A percentile compares a stretch with the other conserved stretches of the same genome.
These are phyloP conservation scores for Spatulosminthurus flaviceps DNA, from an alignment of 2,888 invertebrate genomes.

Conservation along the genomic window DNA sequence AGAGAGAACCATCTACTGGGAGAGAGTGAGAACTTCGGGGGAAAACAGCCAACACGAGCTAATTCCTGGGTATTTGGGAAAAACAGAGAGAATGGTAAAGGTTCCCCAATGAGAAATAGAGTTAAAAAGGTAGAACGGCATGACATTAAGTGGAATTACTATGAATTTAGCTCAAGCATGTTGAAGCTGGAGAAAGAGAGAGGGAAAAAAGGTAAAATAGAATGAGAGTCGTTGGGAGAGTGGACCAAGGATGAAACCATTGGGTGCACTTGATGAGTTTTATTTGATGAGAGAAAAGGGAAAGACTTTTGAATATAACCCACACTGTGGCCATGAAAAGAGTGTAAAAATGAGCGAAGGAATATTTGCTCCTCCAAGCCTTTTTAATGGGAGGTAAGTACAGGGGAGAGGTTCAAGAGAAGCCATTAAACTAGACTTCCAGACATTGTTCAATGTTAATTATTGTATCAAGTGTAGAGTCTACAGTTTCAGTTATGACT, in stretches of 20 bases:
- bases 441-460: conserved; percentile 22
- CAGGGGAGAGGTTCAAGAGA: not conserved
- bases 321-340: conserved; percentile 9
- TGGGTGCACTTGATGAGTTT: conserved; percentile 18
- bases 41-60: not conserved
- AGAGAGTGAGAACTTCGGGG: not conserved
- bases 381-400: conserved; percentile 1
- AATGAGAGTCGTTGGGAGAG: not conserved
- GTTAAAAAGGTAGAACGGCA: conserved; percentile 6
- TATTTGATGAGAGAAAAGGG: conserved; percentile 14
- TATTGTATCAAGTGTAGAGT: conserved; percentile 18
- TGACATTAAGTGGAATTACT: conserved; percentile 3
- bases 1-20: too few relatives aligned
- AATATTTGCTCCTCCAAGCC: conserved; percentile 7
- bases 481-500: not conserved
- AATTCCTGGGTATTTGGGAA: not conserved
- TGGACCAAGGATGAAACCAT: conserved; percentile 2
- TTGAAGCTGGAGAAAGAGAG: not conserved
- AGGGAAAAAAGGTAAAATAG: not conserved
- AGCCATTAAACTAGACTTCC: not conserved
- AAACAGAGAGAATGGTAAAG: not conserved
- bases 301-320: conserved; percentile 3
- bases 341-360: conserved; percentile 14
- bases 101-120: conserved; percentile 13
- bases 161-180: not conserved